Base-by-base conservation (phyloP, 2,797 vertebrate species). In the Craterocephalus amniculus region DNA sequence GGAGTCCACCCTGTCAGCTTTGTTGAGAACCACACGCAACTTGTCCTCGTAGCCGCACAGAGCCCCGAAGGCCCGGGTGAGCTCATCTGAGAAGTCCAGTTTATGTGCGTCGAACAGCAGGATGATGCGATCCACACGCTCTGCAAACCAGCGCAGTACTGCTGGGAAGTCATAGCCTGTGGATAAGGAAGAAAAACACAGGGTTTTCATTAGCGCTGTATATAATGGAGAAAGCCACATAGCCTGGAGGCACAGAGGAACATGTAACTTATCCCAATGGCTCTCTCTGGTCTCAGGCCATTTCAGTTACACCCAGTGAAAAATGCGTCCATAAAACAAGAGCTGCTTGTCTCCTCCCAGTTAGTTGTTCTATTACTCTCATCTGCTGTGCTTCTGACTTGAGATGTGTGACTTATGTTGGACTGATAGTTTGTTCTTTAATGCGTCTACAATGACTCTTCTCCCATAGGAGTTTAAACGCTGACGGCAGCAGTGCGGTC, bases 51-150 rank as follows among this genome's bases (percentile, higher is more conserved):
- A 90, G 85, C 97, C 96, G 0, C 85, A 87, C 40, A 98, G 91
- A 14, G 97, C 96, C n/a, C 89, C 87, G 34, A 97, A 96, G 75
- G 96, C 95, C 68, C 94, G 94, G 0, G 96, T 96, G 86, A 97
- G 96, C 92, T 98, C 96, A 36, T 98, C 96, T 0, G 96, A 98
- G 87, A 98, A 96, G 88, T 98, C 96, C 63, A 98, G 92, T 82
- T 97, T 98, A 89, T 97, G 96, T 27, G 97, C 95, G 1, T 98
- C 97, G 22, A 97, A 97, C 52, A 97, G 94, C 60, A 97, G 93
- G 81, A 98, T 93, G 90, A 98, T 96, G 51, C 95, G 95, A 87
- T 97, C 97, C 70, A 97, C 97, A 0, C 96, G 95, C 87, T 97
- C 95, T 0, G 96, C 95, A 18, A 97, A 97, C 96, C 96, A 97